phyloP scores from a whole-genome alignment of 1,140 invertebrate species.

The Leptoteleia sp. region DNA sequence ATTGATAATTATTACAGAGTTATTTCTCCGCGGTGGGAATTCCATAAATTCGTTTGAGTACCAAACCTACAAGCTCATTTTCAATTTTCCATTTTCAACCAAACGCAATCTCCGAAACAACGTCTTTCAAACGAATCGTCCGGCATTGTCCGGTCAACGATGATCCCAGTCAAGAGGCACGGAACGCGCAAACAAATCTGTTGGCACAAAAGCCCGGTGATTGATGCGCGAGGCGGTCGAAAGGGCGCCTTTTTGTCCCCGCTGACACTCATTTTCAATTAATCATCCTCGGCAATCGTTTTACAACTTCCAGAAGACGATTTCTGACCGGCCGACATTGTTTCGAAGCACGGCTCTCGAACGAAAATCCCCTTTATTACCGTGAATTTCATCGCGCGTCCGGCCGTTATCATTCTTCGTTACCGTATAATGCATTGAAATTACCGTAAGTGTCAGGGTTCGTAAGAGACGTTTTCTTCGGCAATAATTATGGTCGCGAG shows the following conservation, averaged over 20 bases:
- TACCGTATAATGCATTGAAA: conserved; percentile 44
- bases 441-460: conserved; percentile 58
- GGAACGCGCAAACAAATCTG: background rate
- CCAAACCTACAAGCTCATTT: too few relatives aligned
- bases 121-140: too few relatives aligned
- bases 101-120: too few relatives aligned
- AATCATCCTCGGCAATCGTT: conserved; percentile 10
- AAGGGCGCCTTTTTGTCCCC: conserved; percentile 6
- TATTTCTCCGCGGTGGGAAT: too few relatives aligned
- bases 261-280: background rate
- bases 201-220: conserved; percentile 1
- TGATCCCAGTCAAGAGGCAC: too few relatives aligned
- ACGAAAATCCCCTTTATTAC: conserved; percentile 21
- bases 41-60: too few relatives aligned
- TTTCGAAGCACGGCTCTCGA: background rate
- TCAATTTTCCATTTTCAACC: too few relatives aligned
- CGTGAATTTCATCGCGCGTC: conserved; percentile 26
- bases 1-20: too few relatives aligned
- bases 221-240: background rate
- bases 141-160: too few relatives aligned
- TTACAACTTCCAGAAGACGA: conserved; percentile 14
- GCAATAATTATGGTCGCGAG: conserved; percentile 50
- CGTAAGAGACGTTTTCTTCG: conserved; percentile 45
- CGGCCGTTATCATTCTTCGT: conserved; percentile 40
- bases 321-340: conserved; percentile 16